Evolutionary conservation across 2,113 vertebrate genomes (phyloP), one percentile per base, ranked within the genome.

Genomic region (Vulpes ferrilata): DNA sequence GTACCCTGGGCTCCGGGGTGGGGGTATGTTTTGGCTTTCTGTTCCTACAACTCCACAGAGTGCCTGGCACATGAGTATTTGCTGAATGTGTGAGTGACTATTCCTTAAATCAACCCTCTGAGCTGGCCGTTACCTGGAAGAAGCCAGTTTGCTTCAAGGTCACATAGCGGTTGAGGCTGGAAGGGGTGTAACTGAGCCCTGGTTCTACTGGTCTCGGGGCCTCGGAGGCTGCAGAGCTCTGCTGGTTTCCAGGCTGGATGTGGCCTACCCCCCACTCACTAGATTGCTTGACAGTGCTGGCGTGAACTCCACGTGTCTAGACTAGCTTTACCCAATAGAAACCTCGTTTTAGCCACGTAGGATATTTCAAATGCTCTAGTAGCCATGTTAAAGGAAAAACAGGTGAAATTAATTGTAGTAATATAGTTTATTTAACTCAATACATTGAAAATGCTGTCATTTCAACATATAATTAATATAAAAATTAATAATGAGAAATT

Each of bases 241-340:
- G 20, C 27, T n/a, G 4, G 7, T 51, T 13, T 48, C 38, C 6
- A 8, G 53, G 15, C 67, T n/a, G 48, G 78, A 53, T 62, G 25
- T 11, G 38, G 51, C 11, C 3, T 1, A 22, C 17, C 11, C 2
- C 2, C 5, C 22, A 73, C 51, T 9, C 12, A 16, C 4, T 12
- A 0, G 8, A 11, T 1, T 67, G 27, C n/a, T 35, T 60, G 11
- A 1, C 65, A 0, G 0, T n/a, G 22, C 11, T 25, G 32, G 19
- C 1, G 0, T 2, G 38, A 71, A 27, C n/a, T 60, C 10, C 1
- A 3, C 53, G 43, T 17, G 5, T 48, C 35, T 11, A 10, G 15
- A 83, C 17, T 7, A 7, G 57, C 51, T 1, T 23, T 4, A 5
- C 11, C 43, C 81, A 23, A 27, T 0, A 23, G 55, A 65, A 30